phyloP scores from a whole-genome alignment of 2,797 vertebrate species.

The Macrochelys suwanniensis region DNA sequence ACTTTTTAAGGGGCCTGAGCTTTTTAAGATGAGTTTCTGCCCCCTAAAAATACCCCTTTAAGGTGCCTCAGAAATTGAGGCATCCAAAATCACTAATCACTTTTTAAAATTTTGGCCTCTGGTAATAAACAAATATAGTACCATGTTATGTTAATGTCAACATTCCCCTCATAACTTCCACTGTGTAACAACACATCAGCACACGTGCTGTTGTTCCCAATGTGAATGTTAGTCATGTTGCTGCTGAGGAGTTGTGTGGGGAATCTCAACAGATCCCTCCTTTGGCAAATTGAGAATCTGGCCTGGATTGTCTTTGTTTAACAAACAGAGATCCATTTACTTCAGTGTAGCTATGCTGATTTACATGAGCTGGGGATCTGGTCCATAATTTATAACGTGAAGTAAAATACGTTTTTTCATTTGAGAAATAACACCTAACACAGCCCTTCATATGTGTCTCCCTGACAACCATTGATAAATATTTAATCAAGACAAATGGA shows the following conservation, averaged over 20 bases:
- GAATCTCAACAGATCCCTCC: neutral
- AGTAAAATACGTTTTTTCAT: neutral
- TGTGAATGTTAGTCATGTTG: neutral
- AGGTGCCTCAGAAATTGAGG: neutral
- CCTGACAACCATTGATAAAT: slow-evolving; percentile 29
- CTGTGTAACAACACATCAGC: neutral
- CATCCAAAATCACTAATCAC: neutral
- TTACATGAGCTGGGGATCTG: slow-evolving; percentile 3
- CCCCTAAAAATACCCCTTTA: neutral
- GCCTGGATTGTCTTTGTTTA: neutral
- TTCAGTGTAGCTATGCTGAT: neutral
- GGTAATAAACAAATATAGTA: neutral
- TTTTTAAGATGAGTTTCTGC: neutral
- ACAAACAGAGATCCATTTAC: neutral
- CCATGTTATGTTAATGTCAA: neutral
- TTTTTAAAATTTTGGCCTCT: neutral
- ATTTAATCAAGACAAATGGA: slow-evolving; percentile 45
- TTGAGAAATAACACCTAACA: slow-evolving; percentile 17
- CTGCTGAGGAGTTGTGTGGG: neutral
- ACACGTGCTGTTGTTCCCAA: neutral
- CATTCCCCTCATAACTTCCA: neutral
- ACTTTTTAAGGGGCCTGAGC: neutral
- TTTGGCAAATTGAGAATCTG: neutral
- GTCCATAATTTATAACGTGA: neutral
- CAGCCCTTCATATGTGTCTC: slow-evolving; percentile 7